These are phyloP conservation scores for Pelagia noctiluca DNA, from an alignment of 30 jellyfish, hydroid and myxozoan species.

Conservation along the genomic window DNA sequence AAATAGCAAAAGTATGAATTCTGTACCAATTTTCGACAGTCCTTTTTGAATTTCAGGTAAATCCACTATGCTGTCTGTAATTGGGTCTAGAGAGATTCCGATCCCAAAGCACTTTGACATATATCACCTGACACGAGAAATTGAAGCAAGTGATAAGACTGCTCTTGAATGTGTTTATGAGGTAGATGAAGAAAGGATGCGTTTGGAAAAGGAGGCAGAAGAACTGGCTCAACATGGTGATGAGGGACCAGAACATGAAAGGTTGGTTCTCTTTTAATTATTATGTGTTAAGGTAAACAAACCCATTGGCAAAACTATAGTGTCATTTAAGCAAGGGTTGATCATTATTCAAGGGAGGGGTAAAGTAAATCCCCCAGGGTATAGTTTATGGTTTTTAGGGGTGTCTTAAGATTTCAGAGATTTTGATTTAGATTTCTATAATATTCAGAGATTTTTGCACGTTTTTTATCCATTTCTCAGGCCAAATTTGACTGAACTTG, in stretches of 20 bases:
- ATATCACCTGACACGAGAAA: conserved; percentile 89
- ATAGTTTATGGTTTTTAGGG: no score
- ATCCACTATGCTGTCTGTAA: conserved; percentile 83
- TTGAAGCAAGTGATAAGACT: conserved; percentile 95
- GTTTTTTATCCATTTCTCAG: no score
- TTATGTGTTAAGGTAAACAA: background rate
- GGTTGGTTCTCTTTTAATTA: conserved; percentile 75
- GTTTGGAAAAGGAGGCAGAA: conserved; percentile 96
- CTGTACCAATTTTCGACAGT: no score
- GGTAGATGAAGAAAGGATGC: conserved; percentile 79
- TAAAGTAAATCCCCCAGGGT: no score
- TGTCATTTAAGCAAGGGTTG: no score
- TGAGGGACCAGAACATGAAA: conserved; percentile 90
- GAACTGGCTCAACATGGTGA: conserved; percentile 90
- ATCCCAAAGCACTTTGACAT: conserved; percentile 96
- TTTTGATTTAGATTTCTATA: no score
- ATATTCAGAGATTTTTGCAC: no score
- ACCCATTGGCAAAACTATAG: background rate
- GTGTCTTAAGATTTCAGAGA: no score
- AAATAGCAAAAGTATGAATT: no score
- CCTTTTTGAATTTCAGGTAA: conserved; percentile 75
- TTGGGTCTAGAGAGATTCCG: conserved; percentile 88
- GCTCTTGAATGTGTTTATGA: conserved; percentile 98
- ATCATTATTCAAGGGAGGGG: no score
- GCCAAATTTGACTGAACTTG: no score